A percentile compares a stretch with the other conserved stretches of the same genome.
phyloP scores from a whole-genome alignment of 1,140 invertebrate species.

The Metaphire vulgaris region DNA sequence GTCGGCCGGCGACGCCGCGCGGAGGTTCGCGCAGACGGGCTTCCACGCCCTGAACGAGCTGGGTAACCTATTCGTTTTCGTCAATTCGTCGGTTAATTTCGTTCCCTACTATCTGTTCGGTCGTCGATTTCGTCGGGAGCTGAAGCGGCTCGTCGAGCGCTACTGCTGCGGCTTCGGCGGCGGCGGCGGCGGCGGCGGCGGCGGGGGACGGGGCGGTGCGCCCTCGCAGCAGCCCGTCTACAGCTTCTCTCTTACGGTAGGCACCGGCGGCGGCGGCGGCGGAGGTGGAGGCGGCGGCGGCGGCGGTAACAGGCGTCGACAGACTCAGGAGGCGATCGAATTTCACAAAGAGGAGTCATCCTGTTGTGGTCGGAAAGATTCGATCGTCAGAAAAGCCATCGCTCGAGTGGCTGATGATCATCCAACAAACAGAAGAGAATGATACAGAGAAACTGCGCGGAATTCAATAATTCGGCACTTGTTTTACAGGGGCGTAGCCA shows the following conservation, averaged over 20 bases:
- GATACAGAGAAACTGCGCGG: no score
- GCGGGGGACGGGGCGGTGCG: no score
- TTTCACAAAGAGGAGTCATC: not conserved
- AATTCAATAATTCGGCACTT: no score
- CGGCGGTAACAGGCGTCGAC: not conserved
- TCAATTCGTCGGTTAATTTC: constrained; percentile 52
- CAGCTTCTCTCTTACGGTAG: not conserved
- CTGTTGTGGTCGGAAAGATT: no score
- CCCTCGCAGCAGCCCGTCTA: not conserved
- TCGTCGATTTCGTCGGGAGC: constrained; percentile 39
- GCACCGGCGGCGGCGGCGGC: no score
- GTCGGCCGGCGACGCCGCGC: constrained; percentile 32
- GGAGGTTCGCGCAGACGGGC: constrained; percentile 9
- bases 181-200: not conserved
- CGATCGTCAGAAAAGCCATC: no score
- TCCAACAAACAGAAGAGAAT: no score
- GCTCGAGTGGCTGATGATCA: no score
- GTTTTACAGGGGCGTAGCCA: no score
- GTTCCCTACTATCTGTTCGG: constrained; percentile 53
- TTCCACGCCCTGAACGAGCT: constrained; percentile 44
- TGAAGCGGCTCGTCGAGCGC: not conserved
- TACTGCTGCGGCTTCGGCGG: not conserved
- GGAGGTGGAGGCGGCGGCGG: no score
- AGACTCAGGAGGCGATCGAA: not conserved
- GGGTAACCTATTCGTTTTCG: constrained; percentile 45